phyloP scores from a whole-genome alignment of 2,888 invertebrate genomes.

The Orthonevra nobilis region DNA sequence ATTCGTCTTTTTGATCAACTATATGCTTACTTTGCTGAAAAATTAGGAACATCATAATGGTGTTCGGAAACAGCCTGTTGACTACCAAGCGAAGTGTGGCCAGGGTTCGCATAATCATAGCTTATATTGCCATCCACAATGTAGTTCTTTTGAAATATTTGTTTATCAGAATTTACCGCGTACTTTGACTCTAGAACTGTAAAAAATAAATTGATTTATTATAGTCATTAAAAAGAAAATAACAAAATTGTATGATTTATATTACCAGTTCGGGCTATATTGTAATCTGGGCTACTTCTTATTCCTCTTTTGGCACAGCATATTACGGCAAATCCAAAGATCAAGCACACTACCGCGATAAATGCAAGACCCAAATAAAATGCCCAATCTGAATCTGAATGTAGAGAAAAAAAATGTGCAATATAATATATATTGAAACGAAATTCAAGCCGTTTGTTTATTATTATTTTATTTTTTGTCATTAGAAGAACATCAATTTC shows the following conservation, averaged over 20 bases:
- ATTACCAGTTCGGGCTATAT: conserved; percentile 79
- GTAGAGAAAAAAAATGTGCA: no score
- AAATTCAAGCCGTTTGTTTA: no score
- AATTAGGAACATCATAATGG: conserved; percentile 93
- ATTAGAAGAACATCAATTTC: no score
- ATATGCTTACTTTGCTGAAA: conserved; percentile 84
- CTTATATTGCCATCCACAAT: conserved; percentile 84
- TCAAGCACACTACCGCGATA: conserved; percentile 78
- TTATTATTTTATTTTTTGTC: no score
- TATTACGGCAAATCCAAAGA: conserved; percentile 77
- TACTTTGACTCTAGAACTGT: conserved; percentile 94
- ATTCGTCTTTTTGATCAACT: no score
- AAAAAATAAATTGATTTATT: background rate
- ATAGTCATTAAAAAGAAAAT: no score
- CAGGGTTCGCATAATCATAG: conserved; percentile 89
- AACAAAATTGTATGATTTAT: no score
- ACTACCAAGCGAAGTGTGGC: conserved; percentile 76
- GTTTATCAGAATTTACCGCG: conserved; percentile 92
- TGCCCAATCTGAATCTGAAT: conserved; percentile 80
- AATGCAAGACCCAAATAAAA: conserved; percentile 79
- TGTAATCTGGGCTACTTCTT: conserved; percentile 78
- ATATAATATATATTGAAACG: background rate
- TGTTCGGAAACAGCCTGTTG: conserved; percentile 86
- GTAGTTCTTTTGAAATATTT: conserved; percentile 83
- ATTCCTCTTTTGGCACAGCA: conserved; percentile 78